Conservation (phyloP, 2,113 vertebrate species). For the Sorex araneus region DNA sequence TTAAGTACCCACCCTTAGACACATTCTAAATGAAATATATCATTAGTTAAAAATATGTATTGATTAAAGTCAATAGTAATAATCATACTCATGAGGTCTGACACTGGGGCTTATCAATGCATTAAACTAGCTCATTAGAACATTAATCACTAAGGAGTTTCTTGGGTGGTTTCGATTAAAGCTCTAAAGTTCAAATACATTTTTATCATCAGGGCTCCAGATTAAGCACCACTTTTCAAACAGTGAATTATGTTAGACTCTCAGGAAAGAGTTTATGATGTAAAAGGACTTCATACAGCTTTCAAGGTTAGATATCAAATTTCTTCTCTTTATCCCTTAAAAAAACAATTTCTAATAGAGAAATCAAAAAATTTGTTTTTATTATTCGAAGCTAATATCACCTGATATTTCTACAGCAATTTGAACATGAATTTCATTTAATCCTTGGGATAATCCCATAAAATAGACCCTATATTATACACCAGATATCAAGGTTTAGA, state of each 20-base stretch:
- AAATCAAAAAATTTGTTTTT: conserved; percentile 47
- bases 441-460: not conserved
- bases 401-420: not conserved
- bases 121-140: not conserved
- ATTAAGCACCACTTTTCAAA: conserved; percentile 47
- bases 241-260: conserved; percentile 26
- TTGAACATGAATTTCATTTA: not conserved
- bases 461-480: not conserved
- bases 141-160: conserved; percentile 18
- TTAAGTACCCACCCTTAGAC: not conserved
- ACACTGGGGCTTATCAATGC: not conserved
- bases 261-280: not conserved
- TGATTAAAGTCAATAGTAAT: not conserved
- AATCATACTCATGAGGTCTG: not conserved
- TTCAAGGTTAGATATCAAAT: not conserved
- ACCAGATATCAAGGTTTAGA: not conserved
- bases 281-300: conserved; percentile 43
- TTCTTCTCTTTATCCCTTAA: not conserved
- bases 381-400: conserved; percentile 16
- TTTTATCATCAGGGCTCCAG: not conserved
- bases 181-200: conserved; percentile 51
- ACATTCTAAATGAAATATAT: not conserved
- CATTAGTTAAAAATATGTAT: conserved; percentile 20
- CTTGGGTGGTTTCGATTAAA: conserved; percentile 46
- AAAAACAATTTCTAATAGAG: conserved; percentile 1